Evolutionary conservation across 2,113 vertebrate genomes (phyloP), one percentile per base, ranked within the genome.

Genomic region (Dascyllus trimaculatus): DNA sequence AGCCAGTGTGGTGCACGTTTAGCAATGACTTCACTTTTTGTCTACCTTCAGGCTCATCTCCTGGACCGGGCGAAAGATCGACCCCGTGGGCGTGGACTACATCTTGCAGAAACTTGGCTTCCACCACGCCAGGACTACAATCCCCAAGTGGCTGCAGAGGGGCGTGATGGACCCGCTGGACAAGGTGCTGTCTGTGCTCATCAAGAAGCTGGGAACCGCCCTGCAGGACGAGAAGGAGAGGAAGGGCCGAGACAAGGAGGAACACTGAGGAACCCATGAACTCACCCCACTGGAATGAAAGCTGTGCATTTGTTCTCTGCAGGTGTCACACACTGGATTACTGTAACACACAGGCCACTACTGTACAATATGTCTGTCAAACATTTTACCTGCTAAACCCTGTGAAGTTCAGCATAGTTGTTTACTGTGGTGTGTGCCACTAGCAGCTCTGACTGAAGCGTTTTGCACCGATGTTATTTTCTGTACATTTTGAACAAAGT

Each of bases 141-240:
- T 99, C 88, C 98, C 98, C 19, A 99, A 99, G 91, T 99, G 98
- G 98, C 96, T 99, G 85, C 98, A 99, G 89, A 95, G 98, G n/a
- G 98, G 98, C 1, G 97, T 99, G 75, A 99, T 99, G 98, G 98
- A 99, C 90, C 98, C 98, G 2, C 83, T 99, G 91, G 98, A 99
- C 93, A 99, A 99, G 81, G 98, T 99, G 56, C 88, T 99, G 71
- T 99, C 98, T 0, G 96, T 99, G 70, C 96, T 99, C 15, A 99
- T 99, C 60, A 99, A 99, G 93, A 99, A 99, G 86, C 96, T 99
- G 0, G 98, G 97, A 71, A 96, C 96, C 11, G 96, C 97, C 60
- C 93, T 99, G 82, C 98, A 99, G 88, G 97, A 99, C 40, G 98
- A 99, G 86, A 99, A 97, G 82, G 97, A 99, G 24, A 98, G 95